These are phyloP conservation scores for Sphaerodactylus townsendi DNA, from an alignment of 2,113 vertebrate species.

Conservation along the genomic window DNA sequence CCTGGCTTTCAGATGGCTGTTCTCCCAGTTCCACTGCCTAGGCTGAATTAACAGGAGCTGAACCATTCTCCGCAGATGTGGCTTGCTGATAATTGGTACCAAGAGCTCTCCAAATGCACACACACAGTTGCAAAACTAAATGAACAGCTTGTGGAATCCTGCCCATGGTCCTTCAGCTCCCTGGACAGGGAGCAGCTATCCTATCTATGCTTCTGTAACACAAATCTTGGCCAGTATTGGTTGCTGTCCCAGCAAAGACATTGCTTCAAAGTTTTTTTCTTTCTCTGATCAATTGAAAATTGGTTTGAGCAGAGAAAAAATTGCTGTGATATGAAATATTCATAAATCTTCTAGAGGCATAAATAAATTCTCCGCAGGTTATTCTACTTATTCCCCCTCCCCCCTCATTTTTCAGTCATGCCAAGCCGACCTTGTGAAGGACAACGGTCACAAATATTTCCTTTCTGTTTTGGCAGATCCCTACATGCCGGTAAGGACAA, in stretches of 20 bases:
- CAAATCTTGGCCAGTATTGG: background rate
- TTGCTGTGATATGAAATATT: background rate
- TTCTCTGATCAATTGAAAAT: constrained; percentile 11
- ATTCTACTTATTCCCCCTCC: constrained; percentile 25
- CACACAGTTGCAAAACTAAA: background rate
- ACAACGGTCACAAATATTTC: constrained; percentile 99
- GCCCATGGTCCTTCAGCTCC: background rate
- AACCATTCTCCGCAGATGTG: background rate
- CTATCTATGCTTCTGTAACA: background rate
- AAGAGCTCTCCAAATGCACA: background rate
- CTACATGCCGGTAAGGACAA: constrained; percentile 94
- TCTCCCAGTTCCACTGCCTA: background rate
- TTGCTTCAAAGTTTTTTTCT: background rate
- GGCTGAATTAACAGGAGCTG: constrained; percentile 2
- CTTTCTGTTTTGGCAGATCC: constrained; percentile 95
- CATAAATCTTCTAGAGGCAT: fast-evolving
- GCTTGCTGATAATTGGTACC: background rate
- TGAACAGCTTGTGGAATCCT: background rate
- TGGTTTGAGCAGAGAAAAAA: background rate
- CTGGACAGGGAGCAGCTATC: background rate
- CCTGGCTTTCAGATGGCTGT: background rate
- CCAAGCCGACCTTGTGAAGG: constrained; percentile 98
- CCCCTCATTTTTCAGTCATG: constrained; percentile 83
- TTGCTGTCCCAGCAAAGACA: background rate
- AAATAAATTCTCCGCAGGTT: fast-evolving